phyloP scores from a whole-genome alignment of 2,888 invertebrate genomes.

The Phaonia tiefii region DNA sequence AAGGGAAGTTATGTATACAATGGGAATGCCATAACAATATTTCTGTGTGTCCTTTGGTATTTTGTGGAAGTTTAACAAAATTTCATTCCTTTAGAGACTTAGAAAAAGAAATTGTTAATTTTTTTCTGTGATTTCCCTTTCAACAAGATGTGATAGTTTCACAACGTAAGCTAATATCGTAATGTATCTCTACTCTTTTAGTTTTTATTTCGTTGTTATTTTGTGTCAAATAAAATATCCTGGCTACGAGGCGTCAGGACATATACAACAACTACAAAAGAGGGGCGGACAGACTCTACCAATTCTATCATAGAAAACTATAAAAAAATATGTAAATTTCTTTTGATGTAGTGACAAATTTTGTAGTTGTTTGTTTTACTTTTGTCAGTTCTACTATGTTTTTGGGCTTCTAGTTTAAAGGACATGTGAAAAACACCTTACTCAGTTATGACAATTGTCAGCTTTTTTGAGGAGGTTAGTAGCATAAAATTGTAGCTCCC shows the following conservation, averaged over 20 bases:
- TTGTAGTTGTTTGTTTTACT: background rate
- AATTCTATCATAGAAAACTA: background rate
- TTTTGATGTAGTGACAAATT: slow-evolving; percentile 21
- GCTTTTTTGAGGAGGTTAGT: background rate
- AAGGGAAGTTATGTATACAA: background rate
- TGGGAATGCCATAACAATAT: background rate
- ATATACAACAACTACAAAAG: background rate
- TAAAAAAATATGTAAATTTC: slow-evolving; percentile 14
- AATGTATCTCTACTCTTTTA: background rate
- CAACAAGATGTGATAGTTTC: background rate
- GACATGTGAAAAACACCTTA: background rate
- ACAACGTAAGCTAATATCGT: background rate
- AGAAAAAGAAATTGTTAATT: too few species aligned
- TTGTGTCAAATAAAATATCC: background rate
- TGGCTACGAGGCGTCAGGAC: background rate
- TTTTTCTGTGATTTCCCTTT: background rate
- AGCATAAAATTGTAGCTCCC: background rate
- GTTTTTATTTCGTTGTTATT: background rate
- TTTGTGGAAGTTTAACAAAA: background rate
- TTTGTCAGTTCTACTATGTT: background rate
- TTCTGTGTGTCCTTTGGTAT: background rate
- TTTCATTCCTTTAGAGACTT: background rate
- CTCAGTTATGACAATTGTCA: slow-evolving; percentile 9
- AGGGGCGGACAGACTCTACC: background rate
- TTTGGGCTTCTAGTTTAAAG: too few species aligned